Evolutionary conservation across 1,140 invertebrate genomes (phyloP), one percentile per base, ranked within the genome.

Genomic region (Apis cerana): DNA sequence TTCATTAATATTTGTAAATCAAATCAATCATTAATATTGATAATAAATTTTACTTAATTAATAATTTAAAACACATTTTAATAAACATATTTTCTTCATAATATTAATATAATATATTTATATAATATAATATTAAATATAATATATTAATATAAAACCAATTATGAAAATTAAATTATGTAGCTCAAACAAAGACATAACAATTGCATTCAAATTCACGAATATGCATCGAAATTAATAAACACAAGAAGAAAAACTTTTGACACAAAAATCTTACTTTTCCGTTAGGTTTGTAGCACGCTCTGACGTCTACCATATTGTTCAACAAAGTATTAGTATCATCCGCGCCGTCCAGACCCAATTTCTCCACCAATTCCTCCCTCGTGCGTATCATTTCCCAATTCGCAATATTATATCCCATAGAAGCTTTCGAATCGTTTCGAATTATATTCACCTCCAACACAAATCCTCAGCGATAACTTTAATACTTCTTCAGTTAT

Each of bases 281-380:
- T 88, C 94, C 92, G 67, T 90, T 92, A 52, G 94, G 94, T 83
- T 95, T 95, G 89, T 94, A 94, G 88, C 94, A 95, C 21, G 94
- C 94, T 84, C 94, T 90, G 72, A 93, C 93, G 90, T 95, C 94
- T 80, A 95, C 92, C 92, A 94, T 92, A 88, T 91, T 93, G 89
- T 91, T 94, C 89, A 93, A 91, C 81, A 93, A 90, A 81, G 88
- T 90, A 81, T 91, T 90, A 54, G 88, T 88, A 88, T 93, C 91
- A 83, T 93, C 93, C 83, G 85, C 89, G 69, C 80, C 76, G 72
- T 92, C 92, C 50, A 90, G 82, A 56, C 83, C 90, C 62, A 91
- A 88, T 88, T 92, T 92, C 74, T 93, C 89, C 12, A 85, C 86
- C 15, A 93, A 81, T 82, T 91, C 90, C 80, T 91, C 91, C 80